Conservation (phyloP, 2,888 invertebrate species). For the Xanthostigma xanthostigma region DNA sequence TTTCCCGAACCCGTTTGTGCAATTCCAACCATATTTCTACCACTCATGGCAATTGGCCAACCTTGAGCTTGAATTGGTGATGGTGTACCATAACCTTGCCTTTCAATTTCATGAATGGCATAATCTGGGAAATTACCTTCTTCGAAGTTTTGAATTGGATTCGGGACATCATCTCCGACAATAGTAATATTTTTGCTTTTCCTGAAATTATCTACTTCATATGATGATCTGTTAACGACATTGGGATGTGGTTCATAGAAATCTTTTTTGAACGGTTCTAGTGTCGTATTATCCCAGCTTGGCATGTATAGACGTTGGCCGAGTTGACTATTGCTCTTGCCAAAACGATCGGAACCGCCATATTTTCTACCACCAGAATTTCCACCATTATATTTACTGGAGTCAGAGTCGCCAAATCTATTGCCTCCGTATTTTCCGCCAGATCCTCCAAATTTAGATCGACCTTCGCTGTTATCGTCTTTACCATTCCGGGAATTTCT, state of each 20-base stretch:
- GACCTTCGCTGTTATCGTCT: neutral
- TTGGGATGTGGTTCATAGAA: conserved; percentile 63
- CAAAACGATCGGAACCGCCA: neutral
- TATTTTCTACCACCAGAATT: neutral
- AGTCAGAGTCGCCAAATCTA: neutral
- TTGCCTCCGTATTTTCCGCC: neutral
- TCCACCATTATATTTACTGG: neutral
- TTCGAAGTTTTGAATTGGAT: conserved; percentile 66
- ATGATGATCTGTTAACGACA: conserved; percentile 45
- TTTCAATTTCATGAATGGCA: conserved; percentile 55
- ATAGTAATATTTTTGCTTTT: conserved; percentile 50
- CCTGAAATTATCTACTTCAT: conserved; percentile 49
- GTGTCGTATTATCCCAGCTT: conserved; percentile 58
- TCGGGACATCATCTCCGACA: conserved; percentile 54
- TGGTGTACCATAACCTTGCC: conserved; percentile 61
- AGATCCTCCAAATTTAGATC: neutral
- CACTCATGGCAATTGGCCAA: conserved; percentile 77
- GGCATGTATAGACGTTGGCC: conserved; percentile 45
- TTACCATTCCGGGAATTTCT: neutral
- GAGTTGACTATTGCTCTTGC: neutral
- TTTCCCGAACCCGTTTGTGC: conserved; percentile 77
- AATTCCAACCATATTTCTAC: conserved; percentile 75
- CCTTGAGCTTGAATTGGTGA: conserved; percentile 81
- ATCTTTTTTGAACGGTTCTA: conserved; percentile 72
- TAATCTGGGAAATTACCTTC: conserved; percentile 71